These are phyloP conservation scores for Centroberyx gerrardi DNA, from an alignment of 2,797 vertebrate genomes.

Conservation along the genomic window DNA sequence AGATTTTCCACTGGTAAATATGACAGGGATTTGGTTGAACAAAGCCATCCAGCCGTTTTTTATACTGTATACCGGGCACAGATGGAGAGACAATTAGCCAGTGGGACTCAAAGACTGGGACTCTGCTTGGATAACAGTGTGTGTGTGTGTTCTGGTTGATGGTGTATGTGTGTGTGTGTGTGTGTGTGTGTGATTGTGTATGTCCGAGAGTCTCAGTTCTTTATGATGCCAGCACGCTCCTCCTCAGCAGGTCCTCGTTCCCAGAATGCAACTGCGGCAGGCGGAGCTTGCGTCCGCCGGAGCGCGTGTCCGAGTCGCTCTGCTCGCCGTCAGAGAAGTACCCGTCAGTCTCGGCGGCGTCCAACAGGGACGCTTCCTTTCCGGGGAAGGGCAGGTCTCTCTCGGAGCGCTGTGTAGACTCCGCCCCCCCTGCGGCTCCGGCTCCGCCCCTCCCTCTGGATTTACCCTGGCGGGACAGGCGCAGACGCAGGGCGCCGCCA, in stretches of 20 bases:
- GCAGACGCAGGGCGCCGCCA: constrained; percentile 84
- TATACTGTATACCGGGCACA: constrained; percentile 63
- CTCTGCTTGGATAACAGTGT: constrained; percentile 49
- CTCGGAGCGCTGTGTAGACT: constrained; percentile 66
- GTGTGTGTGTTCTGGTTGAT: constrained; percentile 17
- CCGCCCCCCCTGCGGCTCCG: constrained; percentile 60
- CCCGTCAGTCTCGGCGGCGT: constrained; percentile 90
- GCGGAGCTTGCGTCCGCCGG: constrained; percentile 84
- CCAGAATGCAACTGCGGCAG: constrained; percentile 89
- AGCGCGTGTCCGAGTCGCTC: constrained; percentile 90
- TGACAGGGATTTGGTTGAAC: constrained; percentile 74
- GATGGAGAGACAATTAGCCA: constrained; percentile 58
- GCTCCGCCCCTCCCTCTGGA: constrained; percentile 81
- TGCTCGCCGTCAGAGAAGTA: constrained; percentile 96
- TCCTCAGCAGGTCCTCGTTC: constrained; percentile 93
- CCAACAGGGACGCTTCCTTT: constrained; percentile 84
- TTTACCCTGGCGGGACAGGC: constrained; percentile 88
- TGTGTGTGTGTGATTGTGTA: constrained; percentile 38
- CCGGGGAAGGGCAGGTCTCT: constrained; percentile 53
- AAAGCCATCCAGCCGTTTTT: constrained; percentile 62
- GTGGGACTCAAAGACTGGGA: constrained; percentile 67
- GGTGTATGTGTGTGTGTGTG: constrained; percentile 16
- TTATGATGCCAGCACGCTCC: constrained; percentile 96
- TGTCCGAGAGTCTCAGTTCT: constrained; percentile 45
- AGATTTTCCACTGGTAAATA: constrained; percentile 55